These are phyloP conservation scores for Bursaphelenchus okinawaensis DNA, from an alignment of 2,888 invertebrate species.

Conservation along the genomic window DNA sequence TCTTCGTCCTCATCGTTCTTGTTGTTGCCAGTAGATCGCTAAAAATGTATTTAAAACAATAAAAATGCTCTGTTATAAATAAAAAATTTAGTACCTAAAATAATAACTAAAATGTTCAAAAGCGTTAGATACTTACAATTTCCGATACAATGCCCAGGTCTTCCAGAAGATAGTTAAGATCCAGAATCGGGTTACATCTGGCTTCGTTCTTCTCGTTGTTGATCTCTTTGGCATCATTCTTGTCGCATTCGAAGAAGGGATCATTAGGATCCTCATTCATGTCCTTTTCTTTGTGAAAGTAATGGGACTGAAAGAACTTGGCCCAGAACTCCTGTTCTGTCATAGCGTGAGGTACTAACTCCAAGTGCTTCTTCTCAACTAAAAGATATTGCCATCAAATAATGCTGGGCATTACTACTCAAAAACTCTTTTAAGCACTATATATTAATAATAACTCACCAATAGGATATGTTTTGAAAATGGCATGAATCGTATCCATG, in stretches of 20 bases:
- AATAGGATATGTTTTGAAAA: slow-evolving; percentile 97
- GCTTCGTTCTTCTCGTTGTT: slow-evolving; percentile 10
- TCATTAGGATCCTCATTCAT: slow-evolving; percentile 68
- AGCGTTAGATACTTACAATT: slow-evolving; percentile 19
- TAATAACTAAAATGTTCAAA: too few relatives aligned
- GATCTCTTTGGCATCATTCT: slow-evolving; percentile 69
- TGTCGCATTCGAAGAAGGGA: slow-evolving; percentile 93
- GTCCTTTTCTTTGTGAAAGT: slow-evolving; percentile 75
- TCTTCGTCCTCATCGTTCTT: slow-evolving; percentile 16
- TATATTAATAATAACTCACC: slow-evolving; percentile 55
- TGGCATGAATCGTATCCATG: slow-evolving; percentile 89
- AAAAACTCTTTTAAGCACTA: not conserved
- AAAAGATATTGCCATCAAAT: too few relatives aligned
- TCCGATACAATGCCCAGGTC: slow-evolving; percentile 28
- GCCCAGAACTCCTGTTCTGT: slow-evolving; percentile 97
- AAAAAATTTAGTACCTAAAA: slow-evolving; percentile 19
- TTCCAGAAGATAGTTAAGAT: slow-evolving; percentile 23
- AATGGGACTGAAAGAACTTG: slow-evolving; percentile 98
- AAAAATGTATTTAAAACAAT: slow-evolving; percentile 7
- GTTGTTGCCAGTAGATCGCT: slow-evolving; percentile 9
- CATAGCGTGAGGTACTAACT: slow-evolving; percentile 90
- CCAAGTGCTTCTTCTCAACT: slow-evolving; percentile 89
- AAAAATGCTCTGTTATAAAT: too few relatives aligned
- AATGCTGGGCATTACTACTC: not conserved
- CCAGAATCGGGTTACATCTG: slow-evolving; percentile 19